Conservation (phyloP, 1,140 invertebrate genomes). For the Pseudobourletiella spinata region DNA sequence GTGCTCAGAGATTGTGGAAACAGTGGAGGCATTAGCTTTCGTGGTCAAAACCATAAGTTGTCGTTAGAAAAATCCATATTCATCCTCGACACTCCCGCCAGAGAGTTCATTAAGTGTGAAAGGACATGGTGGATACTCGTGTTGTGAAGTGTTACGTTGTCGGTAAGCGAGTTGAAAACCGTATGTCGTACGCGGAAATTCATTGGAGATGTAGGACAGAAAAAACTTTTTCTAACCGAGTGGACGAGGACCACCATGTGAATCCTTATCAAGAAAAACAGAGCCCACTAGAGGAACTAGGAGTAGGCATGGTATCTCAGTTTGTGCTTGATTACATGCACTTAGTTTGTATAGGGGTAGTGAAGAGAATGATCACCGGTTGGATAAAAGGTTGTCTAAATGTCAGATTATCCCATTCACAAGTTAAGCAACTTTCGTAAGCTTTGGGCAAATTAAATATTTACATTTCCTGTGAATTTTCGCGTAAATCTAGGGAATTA, state of each 20-base stretch:
- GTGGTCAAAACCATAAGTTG: too few species aligned
- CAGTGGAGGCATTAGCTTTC: too few species aligned
- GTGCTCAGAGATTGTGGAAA: too few species aligned
- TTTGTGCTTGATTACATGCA: slow-evolving; percentile 19
- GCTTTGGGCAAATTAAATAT: neutral
- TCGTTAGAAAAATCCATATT: too few species aligned
- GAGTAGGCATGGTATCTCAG: slow-evolving; percentile 4
- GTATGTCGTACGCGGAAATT: too few species aligned
- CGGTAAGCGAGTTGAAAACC: too few species aligned
- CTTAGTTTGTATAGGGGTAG: slow-evolving; percentile 13
- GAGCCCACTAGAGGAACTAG: neutral
- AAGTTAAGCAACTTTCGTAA: neutral
- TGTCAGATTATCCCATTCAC: neutral
- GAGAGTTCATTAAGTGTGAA: too few species aligned
- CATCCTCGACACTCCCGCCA: too few species aligned
- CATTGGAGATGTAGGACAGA: too few species aligned
- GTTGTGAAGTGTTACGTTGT: too few species aligned
- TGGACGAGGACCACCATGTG: neutral
- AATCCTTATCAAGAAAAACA: neutral
- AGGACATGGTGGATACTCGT: too few species aligned
- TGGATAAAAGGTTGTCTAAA: neutral
- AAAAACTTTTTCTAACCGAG: too few species aligned
- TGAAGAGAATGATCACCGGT: slow-evolving; percentile 1
- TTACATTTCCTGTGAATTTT: slow-evolving; percentile 12
- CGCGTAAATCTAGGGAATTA: neutral